Conservation (phyloP, 2,888 invertebrate genomes). For the Folsomia candida region DNA sequence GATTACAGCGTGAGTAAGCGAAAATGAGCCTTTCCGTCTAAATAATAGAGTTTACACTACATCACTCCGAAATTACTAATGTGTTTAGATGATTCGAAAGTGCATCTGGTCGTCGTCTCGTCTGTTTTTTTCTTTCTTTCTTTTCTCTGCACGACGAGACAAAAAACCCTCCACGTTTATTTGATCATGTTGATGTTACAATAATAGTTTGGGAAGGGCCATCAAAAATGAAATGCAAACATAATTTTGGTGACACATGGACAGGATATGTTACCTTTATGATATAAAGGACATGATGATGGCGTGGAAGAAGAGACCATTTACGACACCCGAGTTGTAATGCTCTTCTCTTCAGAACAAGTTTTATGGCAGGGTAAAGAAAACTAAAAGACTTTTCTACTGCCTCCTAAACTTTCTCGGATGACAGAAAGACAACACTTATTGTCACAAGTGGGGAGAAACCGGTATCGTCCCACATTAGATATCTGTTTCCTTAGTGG, state of each 20-base stretch:
- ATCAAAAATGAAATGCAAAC: conserved; percentile 14
- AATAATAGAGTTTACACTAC: too few species aligned
- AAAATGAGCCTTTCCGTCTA: too few species aligned
- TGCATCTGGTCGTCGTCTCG: too few species aligned
- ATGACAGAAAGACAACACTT: background rate
- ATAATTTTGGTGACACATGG: background rate
- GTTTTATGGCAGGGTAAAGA: background rate
- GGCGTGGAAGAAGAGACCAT: background rate
- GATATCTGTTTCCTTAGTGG: too few species aligned
- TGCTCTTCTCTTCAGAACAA: background rate
- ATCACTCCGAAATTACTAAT: background rate
- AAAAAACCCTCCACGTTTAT: background rate
- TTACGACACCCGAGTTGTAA: background rate
- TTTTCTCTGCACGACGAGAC: background rate
- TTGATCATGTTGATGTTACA: background rate
- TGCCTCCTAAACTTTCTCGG: background rate
- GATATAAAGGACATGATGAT: background rate
- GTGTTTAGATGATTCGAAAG: too few species aligned
- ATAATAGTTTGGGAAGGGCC: background rate
- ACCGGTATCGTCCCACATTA: too few species aligned
- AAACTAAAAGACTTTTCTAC: background rate
- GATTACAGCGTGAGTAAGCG: too few species aligned
- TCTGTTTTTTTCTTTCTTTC: background rate
- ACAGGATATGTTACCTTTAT: too few species aligned
- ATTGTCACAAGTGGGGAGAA: background rate